Evolutionary conservation across 35 echinoderm and acorn worm genomes (phyloP), one percentile per base, ranked within the genome.

Genomic region (Holothuria glaberrima): DNA sequence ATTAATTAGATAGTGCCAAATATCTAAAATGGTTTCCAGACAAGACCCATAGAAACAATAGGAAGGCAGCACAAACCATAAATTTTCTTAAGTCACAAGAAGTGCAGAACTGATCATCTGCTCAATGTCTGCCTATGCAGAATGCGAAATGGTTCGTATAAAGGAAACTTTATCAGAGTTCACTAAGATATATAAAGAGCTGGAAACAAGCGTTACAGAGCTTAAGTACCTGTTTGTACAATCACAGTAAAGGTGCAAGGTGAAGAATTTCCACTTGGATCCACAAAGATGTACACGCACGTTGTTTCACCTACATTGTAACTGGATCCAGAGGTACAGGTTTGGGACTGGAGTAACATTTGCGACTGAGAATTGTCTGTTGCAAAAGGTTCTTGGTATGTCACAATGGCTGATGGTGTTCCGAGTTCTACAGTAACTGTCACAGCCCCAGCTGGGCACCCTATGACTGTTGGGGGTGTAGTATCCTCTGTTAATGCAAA

Each of bases 401-500:
- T 5, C 31, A 30, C n/a, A 48, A 58, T 30, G 0, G 22, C 20
- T 48, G 10, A 17, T 12, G 50, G 16, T 16, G 0, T 31, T 28
- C 79, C 79, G 7, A 83, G 27, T 20, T 59, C 79, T 27, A 83
- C 29, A 0, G n/a, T 33, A 1, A 14, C 79, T 57, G 30, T 38
- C 0, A 27, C 63, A 30, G 63, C 18, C 19, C 58, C 52, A 6
- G 29, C n/a, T 12, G 79, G 79, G 26, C 79, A 83, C 28, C 48
- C 79, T 22, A 19, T 59, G 6, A 83, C 52, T 9, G 6, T 19
- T 21, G 79, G 79, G 18, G 79, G 79, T 12, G 19, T 83, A 27
- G 79, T 83, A 46, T 83, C 79, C 48, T 59, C 79, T 83, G 48
- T 76, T 13, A 71, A 71, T 29, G n/a, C 20, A 76, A 76, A 19